phyloP scores from a whole-genome alignment of 2,797 vertebrate genomes.

The Eulemur coronatus region DNA sequence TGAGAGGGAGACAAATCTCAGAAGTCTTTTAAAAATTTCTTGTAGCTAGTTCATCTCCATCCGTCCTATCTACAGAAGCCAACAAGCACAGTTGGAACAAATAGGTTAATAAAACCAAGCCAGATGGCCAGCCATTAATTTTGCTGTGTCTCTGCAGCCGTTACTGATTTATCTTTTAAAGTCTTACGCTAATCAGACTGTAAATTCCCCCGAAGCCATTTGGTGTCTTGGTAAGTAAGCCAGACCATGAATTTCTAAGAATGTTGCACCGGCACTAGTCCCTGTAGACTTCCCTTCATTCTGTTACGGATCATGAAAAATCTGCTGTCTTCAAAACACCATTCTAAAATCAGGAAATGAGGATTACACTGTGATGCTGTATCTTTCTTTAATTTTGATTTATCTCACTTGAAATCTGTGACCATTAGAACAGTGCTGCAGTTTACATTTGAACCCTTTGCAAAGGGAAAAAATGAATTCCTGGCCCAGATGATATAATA shows the following conservation, averaged over 20 bases:
- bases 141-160: conserved; percentile 3
- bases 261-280: not conserved
- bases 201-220: conserved; percentile 56
- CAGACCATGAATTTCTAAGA: conserved; percentile 60
- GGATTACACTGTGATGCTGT: not conserved
- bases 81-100: conserved; percentile 52
- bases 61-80: not conserved
- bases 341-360: not conserved
- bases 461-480: not conserved
- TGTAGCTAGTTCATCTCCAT: conserved; percentile 51
- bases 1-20: not conserved
- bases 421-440: not conserved
- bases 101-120: conserved; percentile 67
- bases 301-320: not conserved
- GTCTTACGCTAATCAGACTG: conserved; percentile 47
- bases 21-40: conserved; percentile 11
- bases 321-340: not conserved
- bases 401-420: not conserved
- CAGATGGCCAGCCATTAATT: conserved; percentile 65
- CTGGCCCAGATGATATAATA: not conserved
- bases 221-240: conserved; percentile 48
- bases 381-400: not conserved
- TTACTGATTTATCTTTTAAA: conserved; percentile 47
- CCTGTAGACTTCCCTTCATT: not conserved
- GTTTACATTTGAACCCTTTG: not conserved